These are phyloP conservation scores for Ridgeia piscesae DNA, from an alignment of 1,140 invertebrate species.

Conservation along the genomic window DNA sequence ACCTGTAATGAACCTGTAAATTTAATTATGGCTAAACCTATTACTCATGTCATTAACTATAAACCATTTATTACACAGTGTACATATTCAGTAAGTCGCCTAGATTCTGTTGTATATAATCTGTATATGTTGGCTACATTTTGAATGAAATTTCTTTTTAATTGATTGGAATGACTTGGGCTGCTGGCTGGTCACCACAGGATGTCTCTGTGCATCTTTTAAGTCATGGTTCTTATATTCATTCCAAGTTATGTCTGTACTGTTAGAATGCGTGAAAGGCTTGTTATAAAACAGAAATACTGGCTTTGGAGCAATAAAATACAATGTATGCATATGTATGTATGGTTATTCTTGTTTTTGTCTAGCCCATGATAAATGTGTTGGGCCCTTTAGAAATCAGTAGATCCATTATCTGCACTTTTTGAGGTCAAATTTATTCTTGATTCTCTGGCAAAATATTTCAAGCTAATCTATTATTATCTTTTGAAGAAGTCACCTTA, in stretches of 20 bases:
- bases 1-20: too few relatives aligned
- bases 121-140: background rate
- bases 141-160: background rate
- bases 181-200: background rate
- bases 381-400: background rate
- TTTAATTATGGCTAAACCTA: too few relatives aligned
- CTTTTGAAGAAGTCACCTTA: background rate
- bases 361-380: background rate
- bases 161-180: background rate
- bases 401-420: background rate
- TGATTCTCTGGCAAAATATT: background rate
- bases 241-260: background rate
- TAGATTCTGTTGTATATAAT: background rate
- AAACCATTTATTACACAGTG: background rate
- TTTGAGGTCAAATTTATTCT: background rate
- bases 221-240: background rate
- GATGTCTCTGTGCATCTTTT: background rate
- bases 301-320: background rate
- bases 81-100: background rate
- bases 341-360: background rate
- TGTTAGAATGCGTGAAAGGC: background rate
- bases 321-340: background rate
- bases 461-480: background rate
- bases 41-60: background rate
- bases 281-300: background rate